Base-by-base conservation (phyloP, 2,888 invertebrate genomes). In the Lymantria monacha region DNA sequence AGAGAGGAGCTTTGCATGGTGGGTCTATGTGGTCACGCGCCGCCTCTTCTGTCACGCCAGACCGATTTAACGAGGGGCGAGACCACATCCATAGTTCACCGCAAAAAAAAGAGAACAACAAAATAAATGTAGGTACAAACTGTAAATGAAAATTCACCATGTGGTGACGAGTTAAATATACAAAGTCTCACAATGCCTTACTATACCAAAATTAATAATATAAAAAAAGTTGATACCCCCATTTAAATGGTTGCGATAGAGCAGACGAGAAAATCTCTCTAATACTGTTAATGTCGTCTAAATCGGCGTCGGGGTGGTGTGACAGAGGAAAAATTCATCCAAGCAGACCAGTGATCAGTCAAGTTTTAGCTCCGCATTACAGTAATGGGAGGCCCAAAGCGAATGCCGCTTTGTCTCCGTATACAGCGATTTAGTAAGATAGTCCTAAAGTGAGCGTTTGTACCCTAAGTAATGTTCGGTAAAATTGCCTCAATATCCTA, bases 341-440 rank as follows among this genome's bases (percentile, higher is more conserved):
- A 72, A 71, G 70, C 76, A 72, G 71, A 74, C 70, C 76, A 70
- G 85, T 83, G 81, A 87, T 87, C 85, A 81, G 84, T 85, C 86
- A 86, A 85, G 85, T 84, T 85, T 83, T 80, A 85, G 83, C 83
- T 78, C 68, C 77, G 72, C 79, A 85, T 87, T 86, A 86, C 81
- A 44, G 81, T 85, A 85, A 87, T 86, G 81, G 79, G 76, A 68
- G 74, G 70, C 70, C 71, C 69, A 63, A 63, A 69, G 72, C 69
- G 72, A 69, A 69, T 68, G 60, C 64, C 68, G 76, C 79, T 83
- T 81, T 81, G 81, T 83, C 78, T 74, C 68, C 60, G 63, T 70
- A 68, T 63, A 76, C 69, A 60, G 57, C 63, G 72, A 68, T 69
- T 71, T 72, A 66, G 67, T 67, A 66, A 72, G 67, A 62, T 60